These are phyloP conservation scores for Caligus rogercresseyi DNA, from an alignment of 1,140 invertebrate genomes.

Conservation along the genomic window DNA sequence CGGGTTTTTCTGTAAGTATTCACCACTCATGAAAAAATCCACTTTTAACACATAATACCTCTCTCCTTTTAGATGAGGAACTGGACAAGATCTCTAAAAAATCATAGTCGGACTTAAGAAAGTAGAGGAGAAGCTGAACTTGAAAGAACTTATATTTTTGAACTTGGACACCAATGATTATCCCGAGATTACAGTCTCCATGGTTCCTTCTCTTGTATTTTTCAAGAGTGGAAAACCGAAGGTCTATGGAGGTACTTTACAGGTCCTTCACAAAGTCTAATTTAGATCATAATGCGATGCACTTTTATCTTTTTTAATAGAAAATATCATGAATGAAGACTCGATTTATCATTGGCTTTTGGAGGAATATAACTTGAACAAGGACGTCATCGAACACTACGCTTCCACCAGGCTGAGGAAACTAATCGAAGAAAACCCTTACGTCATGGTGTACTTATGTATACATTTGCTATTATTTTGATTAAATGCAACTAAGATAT, in stretches of 20 bases:
- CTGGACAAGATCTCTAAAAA: conserved; percentile 16
- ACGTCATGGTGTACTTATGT: conserved; percentile 15
- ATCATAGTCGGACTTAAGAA: conserved; percentile 8
- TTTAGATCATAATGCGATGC: too few relatives aligned
- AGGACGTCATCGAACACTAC: conserved; percentile 17
- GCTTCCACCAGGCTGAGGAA: background rate
- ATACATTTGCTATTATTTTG: too few relatives aligned
- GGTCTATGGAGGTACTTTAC: conserved; percentile 40
- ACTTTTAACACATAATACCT: too few relatives aligned
- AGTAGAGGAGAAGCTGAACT: conserved; percentile 1
- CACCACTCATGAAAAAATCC: background rate
- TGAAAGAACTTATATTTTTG: conserved; percentile 4
- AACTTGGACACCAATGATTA: conserved; percentile 8
- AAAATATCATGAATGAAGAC: conserved; percentile 21
- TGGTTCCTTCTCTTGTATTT: conserved; percentile 59
- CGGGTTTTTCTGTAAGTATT: background rate
- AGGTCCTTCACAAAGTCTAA: too few relatives aligned
- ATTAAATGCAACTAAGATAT: too few relatives aligned
- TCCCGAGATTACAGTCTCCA: conserved; percentile 7
- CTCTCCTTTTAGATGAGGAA: conserved; percentile 12
- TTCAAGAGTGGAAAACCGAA: conserved; percentile 59
- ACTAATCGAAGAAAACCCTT: conserved; percentile 8
- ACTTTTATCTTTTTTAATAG: too few relatives aligned
- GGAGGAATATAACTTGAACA: conserved; percentile 9
- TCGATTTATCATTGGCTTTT: conserved; percentile 10